Percentiles rank a stretch among this genome's conserved stretches.
Conservation (phyloP, 2,113 vertebrate species). For the Melanotaenia duboulayi region DNA sequence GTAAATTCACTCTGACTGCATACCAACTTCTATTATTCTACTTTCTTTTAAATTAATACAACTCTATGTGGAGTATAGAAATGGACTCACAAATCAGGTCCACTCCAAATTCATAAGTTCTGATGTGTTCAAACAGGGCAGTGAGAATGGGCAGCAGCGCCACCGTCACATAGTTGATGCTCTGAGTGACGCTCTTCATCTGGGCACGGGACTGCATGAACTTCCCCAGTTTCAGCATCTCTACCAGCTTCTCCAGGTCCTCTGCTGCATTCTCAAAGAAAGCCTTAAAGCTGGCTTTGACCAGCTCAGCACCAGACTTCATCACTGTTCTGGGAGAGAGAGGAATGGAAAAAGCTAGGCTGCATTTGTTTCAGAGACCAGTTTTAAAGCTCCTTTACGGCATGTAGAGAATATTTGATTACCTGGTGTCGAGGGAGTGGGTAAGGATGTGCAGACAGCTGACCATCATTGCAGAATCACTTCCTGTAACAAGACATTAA, state of each 20-base stretch:
- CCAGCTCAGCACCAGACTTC: slow-evolving; percentile 96
- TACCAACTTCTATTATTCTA: too few relatives aligned
- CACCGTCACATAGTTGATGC: slow-evolving; percentile 93
- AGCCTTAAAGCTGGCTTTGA: slow-evolving; percentile 90
- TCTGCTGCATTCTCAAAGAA: slow-evolving; percentile 97
- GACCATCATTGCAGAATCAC: slow-evolving; percentile 94
- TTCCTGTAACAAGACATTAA: slow-evolving; percentile 83
- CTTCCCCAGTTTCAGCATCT: slow-evolving; percentile 96
- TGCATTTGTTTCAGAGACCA: too few relatives aligned
- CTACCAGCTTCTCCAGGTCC: slow-evolving; percentile 93
- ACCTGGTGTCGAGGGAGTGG: slow-evolving; percentile 92
- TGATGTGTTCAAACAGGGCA: slow-evolving; percentile 93
- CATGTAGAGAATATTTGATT: background rate
- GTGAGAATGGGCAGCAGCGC: slow-evolving; percentile 94
- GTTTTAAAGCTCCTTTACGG: background rate
- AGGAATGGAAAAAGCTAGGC: background rate
- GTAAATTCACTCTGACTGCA: too few relatives aligned
- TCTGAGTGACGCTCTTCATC: slow-evolving; percentile 94
- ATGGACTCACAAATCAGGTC: slow-evolving; percentile 91
- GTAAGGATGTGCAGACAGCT: slow-evolving; percentile 96
- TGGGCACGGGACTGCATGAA: slow-evolving; percentile 94
- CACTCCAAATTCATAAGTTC: slow-evolving; percentile 88
- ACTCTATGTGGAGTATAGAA: too few relatives aligned
- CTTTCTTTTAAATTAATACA: too few relatives aligned
- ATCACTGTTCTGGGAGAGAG: slow-evolving; percentile 89